phyloP scores from a whole-genome alignment of 2,113 vertebrate species.

The Megaceryle torquata region DNA sequence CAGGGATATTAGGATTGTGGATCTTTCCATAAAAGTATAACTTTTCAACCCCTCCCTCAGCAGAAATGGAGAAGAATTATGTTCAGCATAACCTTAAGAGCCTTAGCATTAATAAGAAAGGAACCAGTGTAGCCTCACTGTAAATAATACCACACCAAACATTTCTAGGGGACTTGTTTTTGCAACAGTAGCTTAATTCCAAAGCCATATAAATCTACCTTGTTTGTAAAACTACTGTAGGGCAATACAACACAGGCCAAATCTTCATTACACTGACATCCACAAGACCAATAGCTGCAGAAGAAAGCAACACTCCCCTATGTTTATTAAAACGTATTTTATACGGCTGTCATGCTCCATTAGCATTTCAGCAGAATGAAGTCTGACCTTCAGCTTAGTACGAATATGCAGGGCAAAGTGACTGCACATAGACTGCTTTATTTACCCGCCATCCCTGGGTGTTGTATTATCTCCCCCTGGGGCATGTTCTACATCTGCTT shows the following conservation, averaged over 20 bases:
- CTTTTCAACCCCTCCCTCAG: not conserved
- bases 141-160: conserved; percentile 2
- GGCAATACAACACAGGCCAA: not conserved
- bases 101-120: not conserved
- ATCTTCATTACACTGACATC: not conserved
- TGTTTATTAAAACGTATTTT: conserved; percentile 32
- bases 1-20: not conserved
- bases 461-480: conserved; percentile 34
- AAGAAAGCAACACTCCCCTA: conserved; percentile 23
- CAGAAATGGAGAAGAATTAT: conserved; percentile 8
- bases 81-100: not conserved
- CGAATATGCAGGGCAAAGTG: not conserved
- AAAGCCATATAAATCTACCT: conserved; percentile 37
- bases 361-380: not conserved
- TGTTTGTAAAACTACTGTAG: conserved; percentile 57
- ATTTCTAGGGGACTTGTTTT: not conserved
- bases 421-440: not conserved
- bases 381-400: conserved; percentile 23
- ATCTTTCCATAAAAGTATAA: not conserved
- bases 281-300: not conserved
- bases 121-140: not conserved
- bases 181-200: conserved; percentile 48
- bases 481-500: conserved; percentile 44
- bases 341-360: not conserved
- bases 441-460: conserved; percentile 5